Evolutionary conservation across 2,888 invertebrate genomes (phyloP).

Genomic region (Drosophila koepferae): DNA sequence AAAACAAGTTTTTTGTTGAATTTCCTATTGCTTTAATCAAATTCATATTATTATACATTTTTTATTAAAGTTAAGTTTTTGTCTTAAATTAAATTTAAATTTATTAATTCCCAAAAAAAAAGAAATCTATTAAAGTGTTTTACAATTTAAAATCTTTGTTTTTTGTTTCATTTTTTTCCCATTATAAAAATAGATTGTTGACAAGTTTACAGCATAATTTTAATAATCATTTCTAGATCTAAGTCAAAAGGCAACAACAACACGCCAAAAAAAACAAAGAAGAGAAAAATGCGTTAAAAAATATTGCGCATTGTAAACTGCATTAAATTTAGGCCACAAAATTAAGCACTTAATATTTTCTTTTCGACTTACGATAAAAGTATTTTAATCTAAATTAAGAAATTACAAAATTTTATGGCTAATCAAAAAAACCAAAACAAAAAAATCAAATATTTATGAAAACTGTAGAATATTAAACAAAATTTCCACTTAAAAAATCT

Average conservation of each 20-base stretch:
- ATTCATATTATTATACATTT: constrained; percentile 25
- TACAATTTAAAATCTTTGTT: constrained; percentile 16
- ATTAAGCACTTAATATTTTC: constrained; percentile 53
- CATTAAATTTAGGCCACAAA: constrained; percentile 66
- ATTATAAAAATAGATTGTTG: constrained; percentile 6
- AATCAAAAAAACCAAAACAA: constrained; percentile 28
- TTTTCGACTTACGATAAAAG: constrained; percentile 36
- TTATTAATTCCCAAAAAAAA: neutral
- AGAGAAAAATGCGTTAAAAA: constrained; percentile 37
- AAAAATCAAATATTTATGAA: constrained; percentile 24
- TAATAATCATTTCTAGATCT: neutral
- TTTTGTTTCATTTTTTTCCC: constrained; percentile 17
- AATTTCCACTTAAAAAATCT: constrained; percentile 61
- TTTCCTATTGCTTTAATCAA: constrained; percentile 33
- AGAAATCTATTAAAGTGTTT: constrained; percentile 26
- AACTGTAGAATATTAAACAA: constrained; percentile 59
- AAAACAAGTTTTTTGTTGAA: constrained; percentile 38
- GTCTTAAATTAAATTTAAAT: constrained; percentile 22
- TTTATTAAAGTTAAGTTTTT: constrained; percentile 54
- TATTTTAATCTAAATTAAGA: constrained; percentile 53
- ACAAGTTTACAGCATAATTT: constrained; percentile 7
- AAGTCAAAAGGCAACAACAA: constrained; percentile 43
- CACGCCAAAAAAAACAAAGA: constrained; percentile 40
- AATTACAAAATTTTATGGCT: constrained; percentile 42
- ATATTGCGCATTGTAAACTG: constrained; percentile 70